A percentile compares a stretch with the other conserved stretches of the same genome.
Conservation (phyloP, 2,888 invertebrate species). For the Molorchus minor region DNA sequence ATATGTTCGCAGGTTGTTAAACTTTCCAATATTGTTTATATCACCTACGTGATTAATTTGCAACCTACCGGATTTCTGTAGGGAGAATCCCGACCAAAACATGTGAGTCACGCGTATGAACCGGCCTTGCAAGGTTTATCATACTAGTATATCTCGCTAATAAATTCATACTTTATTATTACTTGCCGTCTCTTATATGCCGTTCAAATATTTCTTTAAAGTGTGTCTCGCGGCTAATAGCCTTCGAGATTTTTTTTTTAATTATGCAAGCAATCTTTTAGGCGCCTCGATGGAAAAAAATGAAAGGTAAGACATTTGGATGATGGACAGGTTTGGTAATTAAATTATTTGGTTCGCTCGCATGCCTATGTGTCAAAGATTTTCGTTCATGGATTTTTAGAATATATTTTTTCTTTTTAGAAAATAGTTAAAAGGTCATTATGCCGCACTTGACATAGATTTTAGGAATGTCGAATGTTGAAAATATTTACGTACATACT, state of each 20-base stretch:
- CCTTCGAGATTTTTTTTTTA: conserved; percentile 28
- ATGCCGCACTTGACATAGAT: no score
- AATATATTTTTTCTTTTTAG: no score
- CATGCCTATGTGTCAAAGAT: no score
- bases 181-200: background rate
- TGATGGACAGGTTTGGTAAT: no score
- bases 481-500: no score
- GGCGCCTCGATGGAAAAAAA: conserved; percentile 1
- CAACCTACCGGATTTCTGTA: conserved; percentile 9
- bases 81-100: conserved; percentile 16
- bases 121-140: conserved; percentile 23
- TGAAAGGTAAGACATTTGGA: no score
- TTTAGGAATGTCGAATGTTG: no score
- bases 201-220: conserved; percentile 25
- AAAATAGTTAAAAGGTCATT: no score
- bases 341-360: no score
- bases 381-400: no score
- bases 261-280: conserved; percentile 24
- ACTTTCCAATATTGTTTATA: conserved; percentile 16
- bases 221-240: conserved; percentile 24
- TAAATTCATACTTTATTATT: conserved; percentile 3
- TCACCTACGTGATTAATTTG: conserved; percentile 21
- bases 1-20: background rate
- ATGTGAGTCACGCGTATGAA: conserved; percentile 9
- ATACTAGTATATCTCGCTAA: background rate